phyloP scores from a whole-genome alignment of 2,113 vertebrate genomes.

The Rhinolophus sinicus region DNA sequence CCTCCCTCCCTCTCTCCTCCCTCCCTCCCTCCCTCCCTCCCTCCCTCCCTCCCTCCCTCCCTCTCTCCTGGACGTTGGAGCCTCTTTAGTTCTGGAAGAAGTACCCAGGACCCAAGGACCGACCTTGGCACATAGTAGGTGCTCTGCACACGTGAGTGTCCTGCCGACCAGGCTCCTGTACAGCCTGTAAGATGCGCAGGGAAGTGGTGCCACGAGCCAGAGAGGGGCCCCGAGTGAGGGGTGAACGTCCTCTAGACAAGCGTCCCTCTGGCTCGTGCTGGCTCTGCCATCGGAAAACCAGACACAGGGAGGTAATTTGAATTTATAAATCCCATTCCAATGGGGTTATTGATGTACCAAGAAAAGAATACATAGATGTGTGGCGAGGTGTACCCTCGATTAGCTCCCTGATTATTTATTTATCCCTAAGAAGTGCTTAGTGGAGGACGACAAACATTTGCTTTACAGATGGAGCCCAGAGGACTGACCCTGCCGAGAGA shows the following conservation, averaged over 20 bases:
- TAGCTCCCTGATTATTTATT: constrained; percentile 12
- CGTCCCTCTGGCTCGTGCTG: accelerated
- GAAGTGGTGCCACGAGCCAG: accelerated
- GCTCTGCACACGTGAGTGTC: accelerated
- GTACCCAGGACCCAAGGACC: accelerated
- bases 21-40: too few relatives aligned
- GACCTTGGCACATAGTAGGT: not conserved
- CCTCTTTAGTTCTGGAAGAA: not conserved
- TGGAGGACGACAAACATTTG: not conserved
- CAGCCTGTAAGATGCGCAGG: accelerated
- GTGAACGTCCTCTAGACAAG: accelerated
- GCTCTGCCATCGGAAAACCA: not conserved
- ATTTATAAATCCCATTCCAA: not conserved
- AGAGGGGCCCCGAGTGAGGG: accelerated
- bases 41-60: too few relatives aligned
- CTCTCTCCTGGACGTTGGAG: not conserved
- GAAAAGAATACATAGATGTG: not conserved
- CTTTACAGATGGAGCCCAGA: constrained; percentile 42
- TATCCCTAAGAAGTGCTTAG: constrained; percentile 23
- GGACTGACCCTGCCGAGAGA: constrained; percentile 30
- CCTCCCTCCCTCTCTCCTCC: too few relatives aligned
- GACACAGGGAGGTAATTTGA: not conserved
- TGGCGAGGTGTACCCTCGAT: not conserved
- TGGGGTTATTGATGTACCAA: not conserved
- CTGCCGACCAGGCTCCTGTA: accelerated